These are phyloP conservation scores for Gallirallus australis DNA, from an alignment of 2,797 vertebrate species.

Conservation along the genomic window DNA sequence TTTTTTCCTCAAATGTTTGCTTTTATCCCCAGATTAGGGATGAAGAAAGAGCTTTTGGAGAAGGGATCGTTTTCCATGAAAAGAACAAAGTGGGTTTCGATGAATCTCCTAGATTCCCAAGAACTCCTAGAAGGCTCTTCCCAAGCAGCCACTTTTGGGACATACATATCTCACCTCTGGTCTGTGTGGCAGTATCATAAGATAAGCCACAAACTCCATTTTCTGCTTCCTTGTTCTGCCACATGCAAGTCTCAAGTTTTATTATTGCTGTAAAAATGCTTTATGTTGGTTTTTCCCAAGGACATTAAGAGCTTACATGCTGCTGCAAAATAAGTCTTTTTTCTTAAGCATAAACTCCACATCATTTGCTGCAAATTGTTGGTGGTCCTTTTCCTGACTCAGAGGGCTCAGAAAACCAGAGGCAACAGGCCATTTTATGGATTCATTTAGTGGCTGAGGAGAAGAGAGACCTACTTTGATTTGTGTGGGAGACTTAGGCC, in stretches of 20 bases:
- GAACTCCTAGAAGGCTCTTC: not conserved
- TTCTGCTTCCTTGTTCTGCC: not conserved
- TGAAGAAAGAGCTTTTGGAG: not conserved
- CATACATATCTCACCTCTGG: not conserved
- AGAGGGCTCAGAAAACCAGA: not conserved
- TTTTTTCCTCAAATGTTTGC: not conserved
- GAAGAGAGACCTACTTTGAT: not conserved
- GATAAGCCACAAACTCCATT: not conserved
- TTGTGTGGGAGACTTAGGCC: not conserved
- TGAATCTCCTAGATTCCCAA: not conserved
- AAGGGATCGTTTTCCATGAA: fast-evolving
- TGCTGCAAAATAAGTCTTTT: not conserved
- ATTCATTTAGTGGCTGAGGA: not conserved
- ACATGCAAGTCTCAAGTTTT: constrained; percentile 10
- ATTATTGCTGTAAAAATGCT: constrained; percentile 38
- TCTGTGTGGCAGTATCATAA: not conserved
- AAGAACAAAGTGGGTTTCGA: not conserved
- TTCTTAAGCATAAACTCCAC: not conserved
- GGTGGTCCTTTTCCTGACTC: not conserved
- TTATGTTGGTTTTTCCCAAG: constrained; percentile 37
- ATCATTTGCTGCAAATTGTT: not conserved
- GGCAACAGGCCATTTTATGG: not conserved
- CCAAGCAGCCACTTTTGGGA: not conserved
- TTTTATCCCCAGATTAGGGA: not conserved
- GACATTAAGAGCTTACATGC: not conserved